These are phyloP conservation scores for Phalanger gymnotis DNA, from an alignment of 2,797 vertebrate species.

Conservation along the genomic window DNA sequence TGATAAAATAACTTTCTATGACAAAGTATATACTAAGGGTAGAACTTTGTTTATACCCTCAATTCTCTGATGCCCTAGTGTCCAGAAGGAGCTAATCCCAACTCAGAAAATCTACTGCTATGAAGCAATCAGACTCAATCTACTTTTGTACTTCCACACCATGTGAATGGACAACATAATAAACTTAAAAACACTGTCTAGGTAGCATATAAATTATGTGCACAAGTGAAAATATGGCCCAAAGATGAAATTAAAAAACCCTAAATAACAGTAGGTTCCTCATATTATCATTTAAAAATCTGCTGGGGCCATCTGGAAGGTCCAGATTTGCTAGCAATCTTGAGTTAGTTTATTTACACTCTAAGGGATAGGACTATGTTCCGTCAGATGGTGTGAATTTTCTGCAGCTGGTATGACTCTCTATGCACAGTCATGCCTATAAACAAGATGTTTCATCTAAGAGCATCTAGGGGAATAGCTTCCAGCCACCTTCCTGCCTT, in stretches of 20 bases:
- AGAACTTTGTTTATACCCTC: background rate
- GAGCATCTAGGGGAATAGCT: slow-evolving; percentile 54
- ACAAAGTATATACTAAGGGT: background rate
- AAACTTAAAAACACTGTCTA: slow-evolving; percentile 1
- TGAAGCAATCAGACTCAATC: background rate
- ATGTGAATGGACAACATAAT: background rate
- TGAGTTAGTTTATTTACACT: slow-evolving; percentile 74
- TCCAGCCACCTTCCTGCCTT: slow-evolving; percentile 11
- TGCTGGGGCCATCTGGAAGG: slow-evolving; percentile 67
- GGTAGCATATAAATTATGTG: background rate
- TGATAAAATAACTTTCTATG: background rate
- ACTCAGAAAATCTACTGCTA: background rate
- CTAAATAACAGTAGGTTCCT: slow-evolving; percentile 60
- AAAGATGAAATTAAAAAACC: slow-evolving; percentile 41
- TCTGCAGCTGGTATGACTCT: slow-evolving; percentile 63
- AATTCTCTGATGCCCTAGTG: background rate
- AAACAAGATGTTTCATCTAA: slow-evolving; percentile 67
- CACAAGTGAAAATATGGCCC: slow-evolving; percentile 34
- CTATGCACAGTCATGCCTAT: slow-evolving; percentile 40
- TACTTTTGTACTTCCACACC: background rate
- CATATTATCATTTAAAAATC: slow-evolving; percentile 63
- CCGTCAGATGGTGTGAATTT: slow-evolving; percentile 73
- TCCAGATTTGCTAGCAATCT: slow-evolving; percentile 70
- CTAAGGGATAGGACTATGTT: slow-evolving; percentile 56
- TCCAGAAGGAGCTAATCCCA: background rate